A percentile compares a stretch with the other conserved stretches of the same genome.
Evolutionary conservation across 2,113 vertebrate genomes (phyloP).

Genomic region (Sinosuthora webbiana): DNA sequence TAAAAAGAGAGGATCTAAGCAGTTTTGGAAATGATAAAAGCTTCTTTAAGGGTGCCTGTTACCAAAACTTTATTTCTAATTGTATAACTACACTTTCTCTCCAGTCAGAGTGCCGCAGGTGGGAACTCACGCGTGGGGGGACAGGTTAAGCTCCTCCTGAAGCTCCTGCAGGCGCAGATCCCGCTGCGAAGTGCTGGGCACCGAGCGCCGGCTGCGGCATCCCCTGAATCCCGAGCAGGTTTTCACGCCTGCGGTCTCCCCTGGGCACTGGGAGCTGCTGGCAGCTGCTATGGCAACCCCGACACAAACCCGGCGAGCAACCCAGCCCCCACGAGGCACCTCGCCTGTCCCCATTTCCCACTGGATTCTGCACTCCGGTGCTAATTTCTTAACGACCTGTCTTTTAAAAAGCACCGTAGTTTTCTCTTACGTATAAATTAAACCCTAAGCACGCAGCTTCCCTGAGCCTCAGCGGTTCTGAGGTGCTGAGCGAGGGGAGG

Average conservation of each 20-base stretch:
- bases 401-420: neutral
- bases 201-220: neutral
- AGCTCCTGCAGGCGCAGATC: neutral
- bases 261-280: neutral
- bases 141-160: neutral
- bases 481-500: neutral
- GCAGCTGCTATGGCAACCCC: slow-evolving; percentile 40
- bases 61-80: neutral
- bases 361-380: neutral
- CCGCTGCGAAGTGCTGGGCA: neutral
- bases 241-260: neutral
- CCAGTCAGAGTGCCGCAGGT: neutral
- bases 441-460: neutral
- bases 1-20: neutral
- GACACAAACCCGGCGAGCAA: slow-evolving; percentile 8
- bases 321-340: neutral
- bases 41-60: neutral
- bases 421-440: neutral
- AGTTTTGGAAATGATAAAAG: neutral
- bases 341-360: neutral
- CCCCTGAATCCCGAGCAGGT: rapidly evolving
- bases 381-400: neutral
- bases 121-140: neutral
- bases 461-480: neutral
- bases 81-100: neutral